These are phyloP conservation scores for Sphyrna mokarran DNA, from an alignment of 2,113 vertebrate genomes.

Conservation along the genomic window DNA sequence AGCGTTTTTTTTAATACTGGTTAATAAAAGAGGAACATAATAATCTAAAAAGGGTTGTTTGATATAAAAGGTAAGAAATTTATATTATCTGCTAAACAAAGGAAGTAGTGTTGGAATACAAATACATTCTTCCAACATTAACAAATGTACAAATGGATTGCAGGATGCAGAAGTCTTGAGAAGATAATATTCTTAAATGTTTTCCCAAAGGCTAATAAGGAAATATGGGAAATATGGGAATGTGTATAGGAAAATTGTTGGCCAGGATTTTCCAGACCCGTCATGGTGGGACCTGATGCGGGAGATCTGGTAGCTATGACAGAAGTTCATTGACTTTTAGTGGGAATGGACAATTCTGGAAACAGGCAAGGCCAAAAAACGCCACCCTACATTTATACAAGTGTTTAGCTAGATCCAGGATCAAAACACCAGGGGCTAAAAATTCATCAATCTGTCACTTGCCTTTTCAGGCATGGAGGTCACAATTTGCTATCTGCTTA, in stretches of 20 bases:
- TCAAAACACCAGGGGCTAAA: not conserved
- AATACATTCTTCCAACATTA: not conserved
- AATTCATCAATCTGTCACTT: not conserved
- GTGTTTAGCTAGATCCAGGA: not conserved
- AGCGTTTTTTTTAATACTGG: not conserved
- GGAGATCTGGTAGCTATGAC: no score
- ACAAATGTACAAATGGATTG: not conserved
- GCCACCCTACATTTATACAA: not conserved
- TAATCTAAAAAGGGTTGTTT: not conserved
- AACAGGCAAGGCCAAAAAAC: no score
- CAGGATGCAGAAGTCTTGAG: not conserved
- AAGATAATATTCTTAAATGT: not conserved
- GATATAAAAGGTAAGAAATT: not conserved
- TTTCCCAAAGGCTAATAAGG: not conserved
- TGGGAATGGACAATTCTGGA: no score
- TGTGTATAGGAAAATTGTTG: not conserved
- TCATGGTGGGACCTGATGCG: no score
- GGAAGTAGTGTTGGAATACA: not conserved
- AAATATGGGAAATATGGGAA: not conserved
- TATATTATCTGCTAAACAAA: not conserved
- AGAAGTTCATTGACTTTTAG: no score
- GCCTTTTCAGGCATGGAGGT: not conserved
- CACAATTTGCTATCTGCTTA: not conserved
- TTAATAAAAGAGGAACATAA: not conserved
- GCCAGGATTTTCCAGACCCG: no score